Base-by-base conservation (phyloP, 2,888 invertebrate species). In the Watsonalla cultraria region DNA sequence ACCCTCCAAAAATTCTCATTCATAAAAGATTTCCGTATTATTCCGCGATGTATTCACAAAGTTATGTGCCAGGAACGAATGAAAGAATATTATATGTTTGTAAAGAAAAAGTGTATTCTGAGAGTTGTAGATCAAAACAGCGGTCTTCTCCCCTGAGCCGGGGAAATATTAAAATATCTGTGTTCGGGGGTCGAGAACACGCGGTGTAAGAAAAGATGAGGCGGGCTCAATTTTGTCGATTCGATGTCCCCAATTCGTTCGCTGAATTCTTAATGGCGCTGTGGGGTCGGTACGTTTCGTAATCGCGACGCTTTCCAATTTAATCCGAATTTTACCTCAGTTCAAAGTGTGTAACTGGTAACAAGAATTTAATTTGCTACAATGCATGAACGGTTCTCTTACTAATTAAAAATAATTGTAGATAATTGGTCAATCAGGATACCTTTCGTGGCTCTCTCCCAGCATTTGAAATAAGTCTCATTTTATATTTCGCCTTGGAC, bases 241-340 rank as follows among this genome's bases (percentile, higher is more conserved):
- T 83, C 87, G 82, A 84, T 86, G 88, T 88, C 84, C 86, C 80
- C 82, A 80, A 84, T 88, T 84, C 89, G 88, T 85, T 85, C 75
- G 77, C 78, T 83, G 90, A 90, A 90, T 90, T 76, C 86, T 74
- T 86, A 89, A 88, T 85, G 77, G 77, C 75, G 80, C 76, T 78
- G 72, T 68, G 74, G 82, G 83, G 82, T 75, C 78, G 80, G 68
- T 72, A 66, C 68, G 72, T 71, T 74, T 73, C 74, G 79, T 81
- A 83, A 83, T 82, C 80, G 76, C 68, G 72, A 72, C 81, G 78
- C 78, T 85, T 82, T 78, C 76, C 80, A 80, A 85, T 87, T 87
- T 87, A 86, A 87, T 84, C 78, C 84, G 73, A 80, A 80, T 86
- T 65, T 72, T 62, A 60, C 68, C 66, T 65, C 66, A 63, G 65